These are phyloP conservation scores for Helarctos malayanus DNA, from an alignment of 2,797 vertebrate genomes.

Conservation along the genomic window DNA sequence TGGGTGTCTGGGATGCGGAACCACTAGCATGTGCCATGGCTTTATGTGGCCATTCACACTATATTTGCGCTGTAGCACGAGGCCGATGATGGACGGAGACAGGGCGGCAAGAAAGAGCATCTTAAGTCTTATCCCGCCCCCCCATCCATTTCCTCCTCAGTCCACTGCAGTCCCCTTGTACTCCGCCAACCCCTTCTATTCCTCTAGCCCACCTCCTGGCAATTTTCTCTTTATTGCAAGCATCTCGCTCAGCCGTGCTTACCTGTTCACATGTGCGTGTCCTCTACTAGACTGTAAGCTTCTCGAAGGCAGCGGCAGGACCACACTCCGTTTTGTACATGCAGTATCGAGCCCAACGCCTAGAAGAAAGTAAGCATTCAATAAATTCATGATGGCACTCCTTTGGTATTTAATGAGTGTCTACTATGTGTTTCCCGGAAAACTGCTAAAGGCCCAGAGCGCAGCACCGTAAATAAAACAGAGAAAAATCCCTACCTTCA, in stretches of 20 bases:
- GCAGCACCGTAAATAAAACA: not conserved
- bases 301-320: not conserved
- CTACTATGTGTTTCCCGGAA: not conserved
- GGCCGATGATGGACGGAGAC: not conserved
- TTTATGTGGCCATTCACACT: fast-evolving
- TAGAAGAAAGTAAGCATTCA: not conserved
- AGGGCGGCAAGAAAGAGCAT: not conserved
- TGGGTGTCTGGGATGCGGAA: no score
- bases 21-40: fast-evolving
- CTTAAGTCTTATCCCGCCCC: not conserved
- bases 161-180: not conserved
- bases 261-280: not conserved
- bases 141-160: not conserved
- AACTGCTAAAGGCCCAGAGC: no score
- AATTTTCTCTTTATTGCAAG: not conserved
- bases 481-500: not conserved
- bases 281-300: not conserved
- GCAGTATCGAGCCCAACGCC: not conserved
- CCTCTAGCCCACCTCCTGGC: no score
- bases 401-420: not conserved
- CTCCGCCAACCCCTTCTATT: not conserved
- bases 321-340: not conserved
- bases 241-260: not conserved
- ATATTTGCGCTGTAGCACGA: not conserved
- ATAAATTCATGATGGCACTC: not conserved